These are phyloP conservation scores for Ranitomeya variabilis DNA, from an alignment of 2,113 vertebrate species.

Conservation along the genomic window DNA sequence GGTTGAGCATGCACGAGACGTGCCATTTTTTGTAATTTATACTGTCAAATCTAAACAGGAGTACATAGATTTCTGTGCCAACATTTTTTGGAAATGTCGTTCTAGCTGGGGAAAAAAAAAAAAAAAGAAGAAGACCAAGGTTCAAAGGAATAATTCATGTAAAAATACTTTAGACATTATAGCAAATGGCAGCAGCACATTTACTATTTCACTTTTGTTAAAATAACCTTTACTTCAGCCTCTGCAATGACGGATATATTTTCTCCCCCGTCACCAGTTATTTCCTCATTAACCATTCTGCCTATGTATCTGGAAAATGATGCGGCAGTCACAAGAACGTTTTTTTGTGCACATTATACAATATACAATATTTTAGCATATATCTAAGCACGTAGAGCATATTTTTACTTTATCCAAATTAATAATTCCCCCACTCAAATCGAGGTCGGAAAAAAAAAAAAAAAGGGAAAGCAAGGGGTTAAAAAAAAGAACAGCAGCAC, in stretches of 20 bases:
- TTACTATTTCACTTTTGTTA: neutral
- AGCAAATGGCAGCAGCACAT: too few species aligned
- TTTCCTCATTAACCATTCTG: constrained; percentile 7
- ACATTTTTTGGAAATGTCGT: too few species aligned
- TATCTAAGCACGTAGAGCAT: neutral
- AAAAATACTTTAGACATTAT: too few species aligned
- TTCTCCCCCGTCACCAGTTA: neutral
- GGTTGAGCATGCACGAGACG: too few species aligned
- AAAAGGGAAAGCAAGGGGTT: neutral
- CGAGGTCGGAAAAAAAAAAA: neutral
- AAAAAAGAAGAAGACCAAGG: too few species aligned
- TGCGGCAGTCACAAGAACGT: neutral
- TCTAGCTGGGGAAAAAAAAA: too few species aligned
- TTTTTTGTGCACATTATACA: neutral
- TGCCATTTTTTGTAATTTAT: too few species aligned
- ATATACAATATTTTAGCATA: neutral
- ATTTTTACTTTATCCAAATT: too few species aligned
- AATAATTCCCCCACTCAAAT: neutral
- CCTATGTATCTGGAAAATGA: neutral
- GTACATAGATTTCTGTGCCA: too few species aligned
- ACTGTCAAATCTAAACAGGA: too few species aligned
- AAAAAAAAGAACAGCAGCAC: constrained; percentile 42
- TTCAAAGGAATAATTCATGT: too few species aligned
- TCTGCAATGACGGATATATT: neutral
- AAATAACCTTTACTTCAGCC: neutral